These are phyloP conservation scores for Neomorphus geoffroyi DNA, from an alignment of 2,797 vertebrate species.

Conservation along the genomic window DNA sequence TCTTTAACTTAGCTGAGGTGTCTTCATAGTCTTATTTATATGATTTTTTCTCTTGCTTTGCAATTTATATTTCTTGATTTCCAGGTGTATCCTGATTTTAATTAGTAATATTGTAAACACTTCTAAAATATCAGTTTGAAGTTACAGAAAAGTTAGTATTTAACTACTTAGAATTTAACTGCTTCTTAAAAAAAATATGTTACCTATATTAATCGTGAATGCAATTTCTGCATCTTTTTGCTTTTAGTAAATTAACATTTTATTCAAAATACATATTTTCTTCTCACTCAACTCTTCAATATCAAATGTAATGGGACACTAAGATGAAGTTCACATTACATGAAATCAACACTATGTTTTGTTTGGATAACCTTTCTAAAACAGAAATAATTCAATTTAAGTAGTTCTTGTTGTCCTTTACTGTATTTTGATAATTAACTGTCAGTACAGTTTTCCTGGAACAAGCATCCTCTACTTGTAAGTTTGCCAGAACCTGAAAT, in stretches of 20 bases:
- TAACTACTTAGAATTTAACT: neutral
- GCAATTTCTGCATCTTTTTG: neutral
- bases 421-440: slow-evolving; percentile 16
- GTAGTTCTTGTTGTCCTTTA: neutral
- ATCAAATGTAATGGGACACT: neutral
- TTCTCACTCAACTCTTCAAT: neutral
- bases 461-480: neutral
- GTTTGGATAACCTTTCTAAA: neutral
- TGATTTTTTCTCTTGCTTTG: neutral
- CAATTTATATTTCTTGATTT: neutral
- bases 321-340: neutral
- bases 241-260: neutral
- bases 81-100: neutral
- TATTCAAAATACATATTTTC: neutral
- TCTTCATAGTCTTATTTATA: neutral
- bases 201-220: neutral
- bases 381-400: slow-evolving; percentile 1
- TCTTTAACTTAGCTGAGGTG: neutral
- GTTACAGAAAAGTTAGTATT: neutral
- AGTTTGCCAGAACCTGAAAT: slow-evolving; percentile 40
- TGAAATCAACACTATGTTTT: neutral
- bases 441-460: slow-evolving; percentile 35
- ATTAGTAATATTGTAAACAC: neutral
- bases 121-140: neutral
- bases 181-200: neutral